Evolutionary conservation across 2,113 vertebrate species (phyloP), one percentile per base, ranked within the genome.

Genomic region (Chloropsis hardwickii): DNA sequence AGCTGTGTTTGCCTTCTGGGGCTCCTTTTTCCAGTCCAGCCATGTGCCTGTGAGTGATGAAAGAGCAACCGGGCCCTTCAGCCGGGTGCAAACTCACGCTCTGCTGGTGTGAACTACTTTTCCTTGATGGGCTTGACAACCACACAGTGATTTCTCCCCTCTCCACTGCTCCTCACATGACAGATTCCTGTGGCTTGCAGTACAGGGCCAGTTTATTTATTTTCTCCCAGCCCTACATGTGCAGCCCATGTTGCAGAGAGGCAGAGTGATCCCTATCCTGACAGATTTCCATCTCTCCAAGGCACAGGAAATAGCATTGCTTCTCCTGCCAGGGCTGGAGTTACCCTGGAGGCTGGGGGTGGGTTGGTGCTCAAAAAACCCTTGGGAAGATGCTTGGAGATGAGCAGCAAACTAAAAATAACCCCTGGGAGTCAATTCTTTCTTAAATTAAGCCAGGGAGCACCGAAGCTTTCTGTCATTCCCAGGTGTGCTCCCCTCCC

Each of bases 101-200:
- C 77, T 69, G 81, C 81, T 89, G 74, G 73, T 90, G 92, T 67
- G 86, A 95, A 88, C 88, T 60, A 61, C 40, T 88, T 86, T 71
- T 77, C 83, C 80, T 65, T 67, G 60, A 54, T 2, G 8, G 60
- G 45, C 73, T 50, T 76, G 77, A 91, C 84, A 94, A 77, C 82
- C 86, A 9, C 21, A 10, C 6, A 3, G 40, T 16, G 86, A 91
- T 93, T 92, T 94, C 88, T 91, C 42, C 81, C 58, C 69, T 95
- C 65, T 70, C 37, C 80, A 58, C 35, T 4, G 5, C 69, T 88
- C 58, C 90, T 93, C 83, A 33, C 57, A 71, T 91, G 95, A 88
- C 58, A 86, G 31, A 97, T 96, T 96, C 95, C 92, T 96, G 95
- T 14, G 88, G 95, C 66, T 90, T 88, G 83, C 83, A 79, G 19